phyloP scores from a whole-genome alignment of 2,113 vertebrate species.

The Bubalus kerabau region DNA sequence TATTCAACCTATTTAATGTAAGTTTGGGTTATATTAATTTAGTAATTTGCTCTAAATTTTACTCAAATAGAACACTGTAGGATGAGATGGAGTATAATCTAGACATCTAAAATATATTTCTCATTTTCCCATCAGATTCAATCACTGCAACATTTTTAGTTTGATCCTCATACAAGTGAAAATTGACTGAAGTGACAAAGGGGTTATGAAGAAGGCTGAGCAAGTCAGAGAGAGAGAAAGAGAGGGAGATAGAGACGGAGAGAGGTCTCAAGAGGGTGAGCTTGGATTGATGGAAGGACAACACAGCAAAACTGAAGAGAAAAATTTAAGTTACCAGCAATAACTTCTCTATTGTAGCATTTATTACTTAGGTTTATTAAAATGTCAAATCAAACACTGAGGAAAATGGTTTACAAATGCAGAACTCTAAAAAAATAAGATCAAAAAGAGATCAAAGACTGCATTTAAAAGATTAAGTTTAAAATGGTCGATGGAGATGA shows the following conservation, averaged over 20 bases:
- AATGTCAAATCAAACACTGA: neutral
- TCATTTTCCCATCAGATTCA: neutral
- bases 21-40: neutral
- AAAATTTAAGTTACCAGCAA: neutral
- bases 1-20: neutral
- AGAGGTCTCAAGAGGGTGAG: neutral
- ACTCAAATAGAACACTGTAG: neutral
- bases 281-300: neutral
- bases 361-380: conserved; percentile 8
- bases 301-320: neutral
- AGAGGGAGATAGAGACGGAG: neutral
- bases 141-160: neutral
- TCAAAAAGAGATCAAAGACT: neutral
- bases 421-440: neutral
- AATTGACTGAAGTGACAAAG: neutral
- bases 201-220: neutral
- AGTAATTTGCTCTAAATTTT: neutral
- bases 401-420: neutral
- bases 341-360: neutral
- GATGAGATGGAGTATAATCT: neutral
- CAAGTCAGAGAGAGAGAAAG: neutral
- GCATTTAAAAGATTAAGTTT: neutral
- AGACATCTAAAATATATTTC: neutral
- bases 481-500: neutral
- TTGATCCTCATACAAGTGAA: neutral